Percentiles rank a stretch among this genome's conserved stretches.
These are phyloP conservation scores for Daubentonia madagascariensis DNA, from an alignment of 2,113 vertebrate genomes.

Conservation along the genomic window DNA sequence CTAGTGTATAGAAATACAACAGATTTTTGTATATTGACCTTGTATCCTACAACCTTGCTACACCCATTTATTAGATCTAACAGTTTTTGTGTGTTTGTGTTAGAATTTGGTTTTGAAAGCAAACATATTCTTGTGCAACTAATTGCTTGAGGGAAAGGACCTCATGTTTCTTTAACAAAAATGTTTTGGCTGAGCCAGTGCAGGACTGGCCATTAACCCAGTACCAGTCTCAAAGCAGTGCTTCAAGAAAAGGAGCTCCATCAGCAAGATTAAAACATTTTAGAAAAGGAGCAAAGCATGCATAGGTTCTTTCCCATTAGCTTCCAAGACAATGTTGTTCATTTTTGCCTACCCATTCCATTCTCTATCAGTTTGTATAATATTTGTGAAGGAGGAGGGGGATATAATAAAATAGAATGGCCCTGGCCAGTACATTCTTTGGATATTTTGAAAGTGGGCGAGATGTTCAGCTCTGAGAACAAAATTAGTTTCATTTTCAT, in stretches of 20 bases:
- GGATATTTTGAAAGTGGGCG: conserved; percentile 58
- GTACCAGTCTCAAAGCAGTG: not conserved
- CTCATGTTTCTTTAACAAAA: conserved; percentile 41
- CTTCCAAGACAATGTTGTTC: not conserved
- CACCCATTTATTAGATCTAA: conserved; percentile 38
- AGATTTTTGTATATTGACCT: not conserved
- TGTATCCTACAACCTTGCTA: not conserved
- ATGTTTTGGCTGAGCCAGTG: not conserved
- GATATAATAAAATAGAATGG: not conserved
- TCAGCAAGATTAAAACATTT: not conserved
- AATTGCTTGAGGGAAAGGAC: conserved; percentile 43
- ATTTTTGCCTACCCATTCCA: conserved; percentile 14
- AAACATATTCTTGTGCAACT: conserved; percentile 46
- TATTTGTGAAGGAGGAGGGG: conserved; percentile 47
- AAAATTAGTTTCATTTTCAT: not conserved
- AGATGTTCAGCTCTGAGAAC: conserved; percentile 40
- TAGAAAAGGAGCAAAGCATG: not conserved
- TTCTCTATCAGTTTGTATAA: not conserved
- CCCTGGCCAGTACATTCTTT: conserved; percentile 56
- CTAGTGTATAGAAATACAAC: not conserved
- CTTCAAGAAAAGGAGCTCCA: not conserved
- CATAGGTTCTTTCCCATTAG: not conserved
- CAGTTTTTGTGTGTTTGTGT: not conserved
- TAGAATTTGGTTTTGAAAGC: conserved; percentile 54
- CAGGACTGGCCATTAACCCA: not conserved